A percentile compares a stretch with the other conserved stretches of the same genome.
Evolutionary conservation across 2,888 invertebrate species (phyloP).

Genomic region (Leucophora obtusa): DNA sequence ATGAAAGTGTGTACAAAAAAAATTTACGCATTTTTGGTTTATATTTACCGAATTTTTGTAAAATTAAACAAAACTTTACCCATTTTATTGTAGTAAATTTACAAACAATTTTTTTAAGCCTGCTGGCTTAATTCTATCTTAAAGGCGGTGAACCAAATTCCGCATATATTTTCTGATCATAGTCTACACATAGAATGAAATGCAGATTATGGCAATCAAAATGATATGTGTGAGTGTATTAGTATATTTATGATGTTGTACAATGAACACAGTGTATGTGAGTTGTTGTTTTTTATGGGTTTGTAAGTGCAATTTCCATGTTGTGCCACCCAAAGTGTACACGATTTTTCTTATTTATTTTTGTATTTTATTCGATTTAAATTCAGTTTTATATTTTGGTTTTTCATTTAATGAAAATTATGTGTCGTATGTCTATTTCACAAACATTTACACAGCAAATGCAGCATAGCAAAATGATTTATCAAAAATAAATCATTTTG

Average conservation of each 20-base stretch:
- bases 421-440: constrained; percentile 63
- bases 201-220: constrained; percentile 62
- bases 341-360: constrained; percentile 65
- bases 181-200: constrained; percentile 18
- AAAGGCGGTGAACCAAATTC: too few relatives aligned
- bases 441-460: constrained; percentile 61
- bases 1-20: too few relatives aligned
- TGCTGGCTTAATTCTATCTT: too few relatives aligned
- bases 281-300: constrained; percentile 54
- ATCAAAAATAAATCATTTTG: constrained; percentile 78
- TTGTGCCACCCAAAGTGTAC: constrained; percentile 75
- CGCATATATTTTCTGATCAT: neutral
- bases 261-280: constrained; percentile 35
- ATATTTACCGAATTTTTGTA: too few relatives aligned
- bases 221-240: constrained; percentile 37
- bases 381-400: constrained; percentile 30
- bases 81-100: too few relatives aligned
- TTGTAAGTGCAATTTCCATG: constrained; percentile 67
- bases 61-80: too few relatives aligned
- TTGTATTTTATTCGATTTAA: constrained; percentile 64
- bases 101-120: too few relatives aligned
- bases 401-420: constrained; percentile 58
- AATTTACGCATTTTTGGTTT: too few relatives aligned
- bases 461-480: constrained; percentile 70
- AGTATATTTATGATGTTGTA: constrained; percentile 62